Base-by-base conservation (phyloP, 2,888 invertebrate species). In the Dolichomitus sp. region DNA sequence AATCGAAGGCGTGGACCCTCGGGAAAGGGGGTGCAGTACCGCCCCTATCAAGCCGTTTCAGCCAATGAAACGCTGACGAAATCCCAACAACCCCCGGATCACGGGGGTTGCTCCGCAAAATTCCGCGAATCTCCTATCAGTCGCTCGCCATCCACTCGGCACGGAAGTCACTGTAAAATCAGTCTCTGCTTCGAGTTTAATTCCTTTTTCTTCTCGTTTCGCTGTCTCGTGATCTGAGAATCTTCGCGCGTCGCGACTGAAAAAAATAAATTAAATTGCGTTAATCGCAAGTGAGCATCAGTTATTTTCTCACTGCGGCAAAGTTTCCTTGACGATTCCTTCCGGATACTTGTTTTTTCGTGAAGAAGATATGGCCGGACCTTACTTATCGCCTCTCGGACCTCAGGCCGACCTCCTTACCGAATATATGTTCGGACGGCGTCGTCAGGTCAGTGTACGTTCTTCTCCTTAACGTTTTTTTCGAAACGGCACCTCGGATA, bases 381-480 rank as follows among this genome's bases (percentile, higher is more conserved):
- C 98, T 79, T 98, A 98, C 92, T 94, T 98, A 80, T 97, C 98
- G 65, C 97, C 98, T 0, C 93, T 98, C 59, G 93, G 93, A 76
- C 93, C 93, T 12, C 97, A 98, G 42, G 97, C 97, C 33, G 98
- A 98, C 94, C 95, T 98, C n/a, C 95, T 98, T 65, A 98, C 98
- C 17, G 98, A 98, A 93, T 98, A 98, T 90, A 98, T 98, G 98
- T 98, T 98, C 92, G 98, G 98, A 11, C 95, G 98, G 87, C 95
- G 98, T 83, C 95, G 98, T 87, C 95, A 95, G 94, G 95, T 95
- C 92, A 94, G 94, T 93, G 93, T 93, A 93, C 91, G 93, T 93
- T 92, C 90, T 89, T 84, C 80, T 57, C 66, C 72, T 79, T 61
- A 75, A 42, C 54, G 52, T 59, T 61, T 40, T 52, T 54, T 68